Conservation (phyloP, 2,888 invertebrate genomes). For the Hemaris fuciformis region DNA sequence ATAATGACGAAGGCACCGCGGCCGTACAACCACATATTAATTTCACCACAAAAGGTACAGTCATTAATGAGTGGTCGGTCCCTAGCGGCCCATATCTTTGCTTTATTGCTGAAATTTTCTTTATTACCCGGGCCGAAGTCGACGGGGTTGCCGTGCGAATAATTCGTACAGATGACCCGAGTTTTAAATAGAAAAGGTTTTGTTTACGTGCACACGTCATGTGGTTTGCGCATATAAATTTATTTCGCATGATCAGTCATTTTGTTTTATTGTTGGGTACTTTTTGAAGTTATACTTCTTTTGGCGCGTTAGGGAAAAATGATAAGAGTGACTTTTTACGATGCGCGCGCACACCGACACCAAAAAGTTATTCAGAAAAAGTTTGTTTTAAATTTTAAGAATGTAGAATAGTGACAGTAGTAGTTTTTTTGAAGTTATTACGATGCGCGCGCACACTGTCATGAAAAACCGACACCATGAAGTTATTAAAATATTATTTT, state of each 20-base stretch:
- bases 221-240: neutral
- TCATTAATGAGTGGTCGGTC: slow-evolving; percentile 21
- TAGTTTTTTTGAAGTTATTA: too few species aligned
- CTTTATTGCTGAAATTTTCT: slow-evolving; percentile 58
- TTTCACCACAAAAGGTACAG: slow-evolving; percentile 13
- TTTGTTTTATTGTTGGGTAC: neutral
- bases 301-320: too few species aligned
- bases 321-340: too few species aligned
- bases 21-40: slow-evolving; percentile 9
- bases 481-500: too few species aligned
- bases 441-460: too few species aligned
- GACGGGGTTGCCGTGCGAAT: slow-evolving; percentile 20
- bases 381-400: too few species aligned
- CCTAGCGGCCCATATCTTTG: slow-evolving; percentile 42
- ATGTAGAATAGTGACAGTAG: too few species aligned
- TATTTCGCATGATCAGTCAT: neutral
- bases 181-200: neutral
- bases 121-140: too few species aligned
- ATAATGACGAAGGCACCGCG: slow-evolving; percentile 1
- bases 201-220: neutral
- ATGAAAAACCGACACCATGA: too few species aligned
- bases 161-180: neutral
- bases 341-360: too few species aligned
- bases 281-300: too few species aligned
- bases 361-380: too few species aligned